phyloP scores from a whole-genome alignment of 2,113 vertebrate species.

The Tringa solitaria region DNA sequence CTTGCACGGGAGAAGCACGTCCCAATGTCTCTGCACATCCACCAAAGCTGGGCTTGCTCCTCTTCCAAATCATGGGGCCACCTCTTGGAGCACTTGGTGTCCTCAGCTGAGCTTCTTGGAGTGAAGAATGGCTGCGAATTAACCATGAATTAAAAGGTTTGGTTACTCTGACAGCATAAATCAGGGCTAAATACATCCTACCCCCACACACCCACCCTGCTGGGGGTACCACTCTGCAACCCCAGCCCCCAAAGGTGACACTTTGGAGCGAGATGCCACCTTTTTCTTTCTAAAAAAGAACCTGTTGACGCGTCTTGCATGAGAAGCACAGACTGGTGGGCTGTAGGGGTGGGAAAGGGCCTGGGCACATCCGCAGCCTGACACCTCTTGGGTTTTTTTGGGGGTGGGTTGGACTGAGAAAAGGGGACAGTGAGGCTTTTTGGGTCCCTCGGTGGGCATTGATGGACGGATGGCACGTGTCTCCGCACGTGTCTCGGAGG shows the following conservation, averaged over 20 bases:
- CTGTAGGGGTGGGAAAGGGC: fast-evolving
- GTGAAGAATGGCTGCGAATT: neutral
- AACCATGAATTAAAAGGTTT: neutral
- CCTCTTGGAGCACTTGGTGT: neutral
- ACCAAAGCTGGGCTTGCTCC: neutral
- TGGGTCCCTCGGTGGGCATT: neutral
- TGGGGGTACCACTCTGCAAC: neutral
- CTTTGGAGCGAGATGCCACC: neutral
- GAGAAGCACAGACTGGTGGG: neutral
- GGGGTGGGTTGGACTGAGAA: neutral
- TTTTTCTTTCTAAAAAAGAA: too few species aligned
- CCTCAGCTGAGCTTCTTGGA: neutral
- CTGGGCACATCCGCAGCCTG: fast-evolving
- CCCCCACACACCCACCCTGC: neutral
- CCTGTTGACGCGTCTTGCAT: fast-evolving
- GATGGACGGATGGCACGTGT: fast-evolving
- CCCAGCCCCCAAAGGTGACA: neutral
- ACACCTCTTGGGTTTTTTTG: fast-evolving
- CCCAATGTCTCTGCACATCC: neutral
- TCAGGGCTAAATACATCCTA: fast-evolving
- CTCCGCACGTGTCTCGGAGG: neutral
- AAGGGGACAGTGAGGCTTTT: fast-evolving
- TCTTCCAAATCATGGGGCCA: neutral
- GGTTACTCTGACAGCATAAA: neutral
- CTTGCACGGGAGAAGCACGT: fast-evolving